A percentile compares a stretch with the other conserved stretches of the same genome.
These are phyloP conservation scores for Macropus fuliginosus DNA, from an alignment of 2,797 vertebrate genomes.

Conservation along the genomic window DNA sequence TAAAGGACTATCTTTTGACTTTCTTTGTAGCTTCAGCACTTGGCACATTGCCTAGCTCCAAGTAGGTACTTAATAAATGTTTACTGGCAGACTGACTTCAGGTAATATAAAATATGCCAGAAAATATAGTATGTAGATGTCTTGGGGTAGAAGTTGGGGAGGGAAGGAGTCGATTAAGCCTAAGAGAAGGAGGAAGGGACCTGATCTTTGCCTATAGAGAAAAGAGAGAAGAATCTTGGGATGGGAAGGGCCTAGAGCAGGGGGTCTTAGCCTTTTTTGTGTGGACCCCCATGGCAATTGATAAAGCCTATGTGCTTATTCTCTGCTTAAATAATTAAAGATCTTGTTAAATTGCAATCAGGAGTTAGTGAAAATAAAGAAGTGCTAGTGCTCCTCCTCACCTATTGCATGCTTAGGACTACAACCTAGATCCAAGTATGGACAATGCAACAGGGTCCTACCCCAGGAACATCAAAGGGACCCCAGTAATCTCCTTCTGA, in stretches of 20 bases:
- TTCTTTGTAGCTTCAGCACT: not conserved
- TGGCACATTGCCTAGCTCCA: not conserved
- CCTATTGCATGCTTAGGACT: too few relatives aligned
- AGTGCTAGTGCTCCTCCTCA: too few relatives aligned
- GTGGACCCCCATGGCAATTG: not conserved
- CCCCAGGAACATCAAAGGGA: too few relatives aligned
- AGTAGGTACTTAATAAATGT: not conserved
- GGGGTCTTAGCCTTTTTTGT: not conserved
- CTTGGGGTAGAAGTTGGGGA: not conserved
- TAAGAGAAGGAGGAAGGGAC: not conserved
- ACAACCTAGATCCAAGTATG: too few relatives aligned
- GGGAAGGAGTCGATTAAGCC: not conserved
- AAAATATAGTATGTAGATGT: not conserved
- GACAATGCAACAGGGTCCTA: too few relatives aligned
- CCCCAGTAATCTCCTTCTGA: too few relatives aligned
- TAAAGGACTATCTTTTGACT: not conserved
- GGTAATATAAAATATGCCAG: not conserved
- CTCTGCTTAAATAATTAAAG: not conserved
- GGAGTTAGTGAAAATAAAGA: not conserved
- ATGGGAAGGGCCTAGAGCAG: not conserved
- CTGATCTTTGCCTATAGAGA: not conserved
- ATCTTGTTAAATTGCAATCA: not conserved
- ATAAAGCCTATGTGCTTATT: not conserved
- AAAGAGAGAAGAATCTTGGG: not conserved
- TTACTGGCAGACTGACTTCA: not conserved